A percentile compares a stretch with the other conserved stretches of the same genome.
These are phyloP conservation scores for Serilophus lunatus DNA, from an alignment of 2,113 vertebrate species.

Conservation along the genomic window DNA sequence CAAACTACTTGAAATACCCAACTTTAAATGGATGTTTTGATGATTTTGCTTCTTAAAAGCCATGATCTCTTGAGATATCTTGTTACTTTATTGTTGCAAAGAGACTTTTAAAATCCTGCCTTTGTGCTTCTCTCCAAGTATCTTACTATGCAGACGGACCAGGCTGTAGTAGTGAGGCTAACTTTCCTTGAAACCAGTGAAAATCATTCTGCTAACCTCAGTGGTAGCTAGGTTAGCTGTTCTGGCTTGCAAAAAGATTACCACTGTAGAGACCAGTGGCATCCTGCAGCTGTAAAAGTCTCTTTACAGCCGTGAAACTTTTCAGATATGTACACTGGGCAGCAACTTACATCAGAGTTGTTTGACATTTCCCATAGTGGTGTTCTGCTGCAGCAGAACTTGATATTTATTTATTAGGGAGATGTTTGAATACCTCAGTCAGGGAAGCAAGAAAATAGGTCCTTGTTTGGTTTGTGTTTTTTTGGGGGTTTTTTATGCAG, in stretches of 20 bases:
- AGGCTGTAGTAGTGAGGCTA: background rate
- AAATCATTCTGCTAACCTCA: background rate
- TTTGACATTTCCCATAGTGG: background rate
- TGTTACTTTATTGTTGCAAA: background rate
- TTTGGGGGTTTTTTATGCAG: too few relatives aligned
- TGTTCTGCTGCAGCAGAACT: background rate
- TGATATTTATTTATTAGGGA: background rate
- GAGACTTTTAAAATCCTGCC: background rate
- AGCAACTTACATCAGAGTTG: background rate
- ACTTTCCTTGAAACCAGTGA: background rate
- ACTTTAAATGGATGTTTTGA: background rate
- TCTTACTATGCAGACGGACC: background rate
- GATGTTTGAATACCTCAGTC: background rate
- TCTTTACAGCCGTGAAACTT: background rate
- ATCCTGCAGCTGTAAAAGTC: background rate
- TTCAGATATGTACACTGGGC: background rate
- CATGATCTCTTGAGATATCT: background rate
- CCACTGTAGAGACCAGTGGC: background rate
- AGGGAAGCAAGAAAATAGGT: background rate
- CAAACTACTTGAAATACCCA: background rate
- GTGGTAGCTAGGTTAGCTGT: background rate
- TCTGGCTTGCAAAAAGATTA: background rate
- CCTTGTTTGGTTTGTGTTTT: background rate
- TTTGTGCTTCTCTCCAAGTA: background rate
- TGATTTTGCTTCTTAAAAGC: background rate